These are phyloP conservation scores for Dolichoris vasculosae DNA, from an alignment of 1,140 invertebrate species.

Conservation along the genomic window DNA sequence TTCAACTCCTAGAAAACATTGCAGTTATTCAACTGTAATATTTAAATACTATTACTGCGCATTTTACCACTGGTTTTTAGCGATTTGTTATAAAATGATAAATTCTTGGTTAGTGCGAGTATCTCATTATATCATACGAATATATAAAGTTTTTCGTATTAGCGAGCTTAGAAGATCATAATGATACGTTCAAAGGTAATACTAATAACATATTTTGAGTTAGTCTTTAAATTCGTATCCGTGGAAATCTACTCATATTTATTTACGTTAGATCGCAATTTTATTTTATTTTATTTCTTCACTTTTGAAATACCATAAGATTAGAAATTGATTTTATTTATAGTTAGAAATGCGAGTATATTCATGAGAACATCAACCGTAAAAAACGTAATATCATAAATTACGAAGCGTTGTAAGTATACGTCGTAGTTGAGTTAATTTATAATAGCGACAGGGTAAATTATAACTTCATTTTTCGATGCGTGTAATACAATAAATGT, in stretches of 20 bases:
- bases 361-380: not conserved
- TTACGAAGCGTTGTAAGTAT: not conserved
- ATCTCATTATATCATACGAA: not conserved
- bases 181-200: not conserved
- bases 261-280: not conserved
- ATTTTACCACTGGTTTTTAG: not conserved
- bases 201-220: not conserved
- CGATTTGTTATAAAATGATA: not conserved
- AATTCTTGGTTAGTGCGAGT: not conserved
- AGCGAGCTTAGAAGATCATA: not conserved
- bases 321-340: not conserved
- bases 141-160: not conserved
- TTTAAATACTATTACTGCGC: not conserved
- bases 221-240: not conserved
- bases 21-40: not conserved
- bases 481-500: not conserved
- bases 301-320: not conserved
- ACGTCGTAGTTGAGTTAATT: not conserved
- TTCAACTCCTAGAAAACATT: not conserved
- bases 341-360: not conserved
- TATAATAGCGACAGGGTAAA: not conserved
- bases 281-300: too few relatives aligned
- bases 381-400: not conserved
- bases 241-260: not conserved
- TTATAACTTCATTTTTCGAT: not conserved